phyloP scores from a whole-genome alignment of 2,888 invertebrate species.

The Tupiocoris notatus region DNA sequence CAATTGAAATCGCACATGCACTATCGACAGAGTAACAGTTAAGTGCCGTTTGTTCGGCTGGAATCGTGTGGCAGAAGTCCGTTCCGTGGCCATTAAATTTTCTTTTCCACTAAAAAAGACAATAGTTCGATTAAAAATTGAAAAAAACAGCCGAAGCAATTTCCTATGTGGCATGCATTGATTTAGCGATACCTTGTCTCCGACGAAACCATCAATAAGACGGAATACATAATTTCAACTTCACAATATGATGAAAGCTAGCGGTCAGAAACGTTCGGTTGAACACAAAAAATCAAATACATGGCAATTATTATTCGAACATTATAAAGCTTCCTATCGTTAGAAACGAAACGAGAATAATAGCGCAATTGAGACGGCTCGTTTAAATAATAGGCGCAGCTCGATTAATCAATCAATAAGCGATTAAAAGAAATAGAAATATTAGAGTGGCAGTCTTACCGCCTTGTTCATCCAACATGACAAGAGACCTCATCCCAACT shows the following conservation, averaged over 20 bases:
- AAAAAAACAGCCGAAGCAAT: not conserved
- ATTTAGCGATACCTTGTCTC: not conserved
- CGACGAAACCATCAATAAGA: not conserved
- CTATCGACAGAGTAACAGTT: no score
- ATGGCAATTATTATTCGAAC: no score
- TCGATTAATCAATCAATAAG: not conserved
- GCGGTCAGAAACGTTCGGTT: no score
- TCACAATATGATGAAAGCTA: no score
- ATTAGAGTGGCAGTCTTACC: constrained; percentile 68
- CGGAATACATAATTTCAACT: no score
- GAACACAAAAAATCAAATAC: no score
- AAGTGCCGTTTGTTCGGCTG: no score
- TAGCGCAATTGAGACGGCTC: no score
- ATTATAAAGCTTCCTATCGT: no score
- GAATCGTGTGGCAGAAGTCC: not conserved
- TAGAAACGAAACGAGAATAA: no score
- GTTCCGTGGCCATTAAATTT: not conserved
- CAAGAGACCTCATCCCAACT: constrained; percentile 99
- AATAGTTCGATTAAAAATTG: not conserved
- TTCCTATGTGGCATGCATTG: not conserved
- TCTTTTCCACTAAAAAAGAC: not conserved
- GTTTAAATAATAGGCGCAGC: no score
- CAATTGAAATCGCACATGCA: not conserved
- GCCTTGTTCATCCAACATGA: constrained; percentile 99
- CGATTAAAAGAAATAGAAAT: not conserved